phyloP scores from a whole-genome alignment of 2,113 vertebrate species.

The Megatriorchis doriae region DNA sequence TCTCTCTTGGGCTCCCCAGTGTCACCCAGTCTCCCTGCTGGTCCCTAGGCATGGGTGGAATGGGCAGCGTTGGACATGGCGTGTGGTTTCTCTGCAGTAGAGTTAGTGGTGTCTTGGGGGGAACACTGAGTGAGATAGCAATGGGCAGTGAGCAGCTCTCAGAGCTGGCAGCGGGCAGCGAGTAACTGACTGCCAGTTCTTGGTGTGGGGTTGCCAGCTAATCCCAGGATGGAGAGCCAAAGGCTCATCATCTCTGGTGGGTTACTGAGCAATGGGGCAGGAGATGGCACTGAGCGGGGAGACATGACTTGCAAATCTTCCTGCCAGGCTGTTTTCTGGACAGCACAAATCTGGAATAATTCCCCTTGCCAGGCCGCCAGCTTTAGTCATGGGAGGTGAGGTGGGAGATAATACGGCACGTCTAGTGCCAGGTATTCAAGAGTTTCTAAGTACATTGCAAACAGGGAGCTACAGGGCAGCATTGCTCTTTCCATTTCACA shows the following conservation, averaged over 20 bases:
- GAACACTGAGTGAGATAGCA: background rate
- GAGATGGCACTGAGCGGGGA: background rate
- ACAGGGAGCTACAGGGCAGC: background rate
- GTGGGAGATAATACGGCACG: background rate
- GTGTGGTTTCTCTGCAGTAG: background rate
- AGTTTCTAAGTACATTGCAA: background rate
- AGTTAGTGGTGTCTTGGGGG: background rate
- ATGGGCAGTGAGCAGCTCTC: background rate
- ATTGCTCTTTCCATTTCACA: background rate
- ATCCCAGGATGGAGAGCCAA: background rate
- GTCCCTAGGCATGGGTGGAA: background rate
- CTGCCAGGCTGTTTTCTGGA: slow-evolving; percentile 17
- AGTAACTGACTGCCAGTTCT: background rate
- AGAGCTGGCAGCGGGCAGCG: background rate
- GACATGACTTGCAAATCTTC: background rate
- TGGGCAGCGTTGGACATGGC: background rate
- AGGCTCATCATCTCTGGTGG: background rate
- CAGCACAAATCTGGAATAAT: background rate
- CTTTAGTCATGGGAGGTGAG: background rate
- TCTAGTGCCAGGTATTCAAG: slow-evolving; percentile 26
- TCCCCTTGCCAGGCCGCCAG: background rate
- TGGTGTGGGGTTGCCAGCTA: background rate
- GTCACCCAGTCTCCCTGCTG: background rate
- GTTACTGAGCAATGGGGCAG: background rate
- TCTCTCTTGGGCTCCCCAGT: background rate